These are phyloP conservation scores for Brachyopa scutellaris DNA, from an alignment of 2,888 invertebrate species.

Conservation along the genomic window DNA sequence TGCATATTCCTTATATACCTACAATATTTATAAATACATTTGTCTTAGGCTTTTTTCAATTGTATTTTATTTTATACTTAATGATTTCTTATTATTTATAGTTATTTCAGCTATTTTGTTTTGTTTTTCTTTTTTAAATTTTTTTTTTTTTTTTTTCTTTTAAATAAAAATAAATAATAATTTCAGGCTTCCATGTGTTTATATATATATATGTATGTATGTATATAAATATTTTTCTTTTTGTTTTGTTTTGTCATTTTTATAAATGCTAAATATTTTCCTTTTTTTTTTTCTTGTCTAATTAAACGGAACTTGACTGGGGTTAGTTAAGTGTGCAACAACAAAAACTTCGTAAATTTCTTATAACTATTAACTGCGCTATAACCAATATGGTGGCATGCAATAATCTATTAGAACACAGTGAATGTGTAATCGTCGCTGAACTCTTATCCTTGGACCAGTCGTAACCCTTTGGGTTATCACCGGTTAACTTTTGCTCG, in stretches of 20 bases:
- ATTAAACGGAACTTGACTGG: constrained; percentile 6
- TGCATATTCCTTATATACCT: constrained; percentile 70
- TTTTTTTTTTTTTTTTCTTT: constrained; percentile 13
- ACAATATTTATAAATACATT: constrained; percentile 68
- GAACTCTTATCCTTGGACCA: constrained; percentile 79
- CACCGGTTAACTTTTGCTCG: constrained; percentile 86
- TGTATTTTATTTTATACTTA: constrained; percentile 39
- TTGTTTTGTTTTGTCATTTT: constrained; percentile 4
- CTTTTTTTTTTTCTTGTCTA: constrained; percentile 5
- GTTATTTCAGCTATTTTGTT: constrained; percentile 9
- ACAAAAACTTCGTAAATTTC: constrained; percentile 53
- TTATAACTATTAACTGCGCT: constrained; percentile 48
- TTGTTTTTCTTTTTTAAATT: constrained; percentile 9
- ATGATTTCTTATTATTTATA: constrained; percentile 44
- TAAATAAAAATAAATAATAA: constrained; percentile 29
- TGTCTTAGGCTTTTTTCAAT: constrained; percentile 63
- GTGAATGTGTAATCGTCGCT: constrained; percentile 50
- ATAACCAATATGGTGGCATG: constrained; percentile 35
- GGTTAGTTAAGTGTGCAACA: constrained; percentile 52
- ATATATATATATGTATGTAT: constrained; percentile 39
- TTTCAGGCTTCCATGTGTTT: constrained; percentile 64
- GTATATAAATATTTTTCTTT: constrained; percentile 35
- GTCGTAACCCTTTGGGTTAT: constrained; percentile 79
- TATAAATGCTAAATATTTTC: constrained; percentile 39
- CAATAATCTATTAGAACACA: constrained; percentile 9